phyloP scores from a whole-genome alignment of 2,113 vertebrate species.

The Anas platyrhynchos region DNA sequence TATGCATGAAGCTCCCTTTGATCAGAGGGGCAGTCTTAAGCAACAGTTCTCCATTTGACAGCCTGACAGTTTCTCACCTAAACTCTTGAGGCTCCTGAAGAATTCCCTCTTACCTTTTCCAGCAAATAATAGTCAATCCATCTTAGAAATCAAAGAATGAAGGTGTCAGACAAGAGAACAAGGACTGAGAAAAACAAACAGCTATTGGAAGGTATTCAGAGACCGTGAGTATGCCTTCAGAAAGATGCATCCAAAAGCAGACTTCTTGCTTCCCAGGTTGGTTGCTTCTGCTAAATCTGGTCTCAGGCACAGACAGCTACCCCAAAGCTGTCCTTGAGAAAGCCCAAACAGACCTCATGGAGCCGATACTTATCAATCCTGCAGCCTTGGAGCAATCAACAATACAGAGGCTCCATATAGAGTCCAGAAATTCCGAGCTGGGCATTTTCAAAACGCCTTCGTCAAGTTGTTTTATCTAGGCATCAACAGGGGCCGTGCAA shows the following conservation, averaged over 20 bases:
- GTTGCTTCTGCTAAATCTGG: neutral
- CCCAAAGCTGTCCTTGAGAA: neutral
- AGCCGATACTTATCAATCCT: neutral
- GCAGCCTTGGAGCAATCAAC: neutral
- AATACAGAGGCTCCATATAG: neutral
- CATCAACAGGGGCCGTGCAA: neutral
- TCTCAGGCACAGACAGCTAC: neutral
- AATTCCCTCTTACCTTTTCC: neutral
- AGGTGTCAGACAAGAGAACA: neutral
- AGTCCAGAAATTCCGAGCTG: neutral
- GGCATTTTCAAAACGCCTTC: neutral
- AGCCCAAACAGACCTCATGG: neutral
- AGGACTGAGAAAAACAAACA: neutral
- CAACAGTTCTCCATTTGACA: neutral
- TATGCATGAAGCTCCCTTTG: neutral
- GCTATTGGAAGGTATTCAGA: neutral
- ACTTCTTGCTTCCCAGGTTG: neutral
- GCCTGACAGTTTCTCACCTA: neutral
- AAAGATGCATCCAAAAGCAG: neutral
- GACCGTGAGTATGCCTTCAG: neutral
- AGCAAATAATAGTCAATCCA: neutral
- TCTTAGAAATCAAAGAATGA: neutral
- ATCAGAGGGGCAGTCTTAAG: neutral
- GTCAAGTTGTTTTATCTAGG: rapidly evolving
- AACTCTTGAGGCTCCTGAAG: neutral